phyloP scores from a whole-genome alignment of 92 coral and sea anemone genomes.

The Anthopleura xanthogrammica region DNA sequence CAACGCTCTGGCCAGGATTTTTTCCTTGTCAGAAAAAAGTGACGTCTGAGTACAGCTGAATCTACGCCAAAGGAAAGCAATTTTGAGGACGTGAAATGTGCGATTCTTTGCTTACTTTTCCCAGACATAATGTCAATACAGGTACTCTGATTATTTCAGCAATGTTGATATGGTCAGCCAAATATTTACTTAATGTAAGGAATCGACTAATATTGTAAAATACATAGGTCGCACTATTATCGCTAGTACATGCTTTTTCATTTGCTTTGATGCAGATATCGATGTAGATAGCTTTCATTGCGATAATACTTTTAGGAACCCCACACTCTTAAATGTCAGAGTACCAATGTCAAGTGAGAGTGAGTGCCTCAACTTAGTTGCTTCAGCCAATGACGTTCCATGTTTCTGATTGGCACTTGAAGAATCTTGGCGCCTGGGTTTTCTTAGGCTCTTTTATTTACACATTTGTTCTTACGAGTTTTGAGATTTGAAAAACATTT shows the following conservation, averaged over 20 bases:
- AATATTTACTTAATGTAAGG: neutral
- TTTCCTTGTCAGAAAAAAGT: neutral
- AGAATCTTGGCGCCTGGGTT: neutral
- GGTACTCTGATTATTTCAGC: neutral
- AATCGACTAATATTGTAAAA: neutral
- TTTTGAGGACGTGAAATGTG: neutral
- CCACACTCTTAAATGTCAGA: no score
- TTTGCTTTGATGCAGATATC: no score
- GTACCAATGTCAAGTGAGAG: no score
- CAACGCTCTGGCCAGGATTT: neutral
- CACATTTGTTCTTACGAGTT: neutral
- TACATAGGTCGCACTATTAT: no score
- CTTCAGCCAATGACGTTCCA: neutral
- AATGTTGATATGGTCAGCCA: neutral
- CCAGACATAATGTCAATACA: neutral
- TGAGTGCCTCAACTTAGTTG: neutral
- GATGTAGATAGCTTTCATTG: no score
- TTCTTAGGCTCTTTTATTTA: neutral
- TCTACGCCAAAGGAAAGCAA: neutral
- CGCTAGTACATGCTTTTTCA: no score
- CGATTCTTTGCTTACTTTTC: slow-evolving; percentile 2
- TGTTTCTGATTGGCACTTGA: neutral
- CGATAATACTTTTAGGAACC: no score
- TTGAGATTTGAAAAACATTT: no score
- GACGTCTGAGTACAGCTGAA: neutral